Evolutionary conservation across 53 echinoderm and acorn worm species (phyloP), one percentile per base, ranked within the genome.

Genomic region (Henricia sp.): DNA sequence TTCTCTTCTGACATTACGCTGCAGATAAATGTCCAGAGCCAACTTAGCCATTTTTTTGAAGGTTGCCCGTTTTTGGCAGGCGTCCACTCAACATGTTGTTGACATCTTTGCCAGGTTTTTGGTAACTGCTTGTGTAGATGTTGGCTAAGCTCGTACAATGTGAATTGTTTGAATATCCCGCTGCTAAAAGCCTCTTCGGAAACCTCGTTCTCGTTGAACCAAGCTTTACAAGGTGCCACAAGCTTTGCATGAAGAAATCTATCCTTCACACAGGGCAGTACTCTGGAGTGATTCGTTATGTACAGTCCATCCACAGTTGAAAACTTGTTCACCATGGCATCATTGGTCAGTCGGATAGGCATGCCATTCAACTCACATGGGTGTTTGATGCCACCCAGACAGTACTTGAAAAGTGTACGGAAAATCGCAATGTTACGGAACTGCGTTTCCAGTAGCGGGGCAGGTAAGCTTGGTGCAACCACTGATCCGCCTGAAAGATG

Each of bases 301-400:
- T 83, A 89, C 0, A 50, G 40, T 23, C 66, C 67, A 52, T 83
- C 72, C 35, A 26, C 24, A 28, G 50, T 30, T 6, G 66, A 50
- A 40, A 89, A 83, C 42, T 21, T 43, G 40, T 66, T 19, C 44
- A 89, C 16, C 52, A 21, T 52, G 34, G 6, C 52, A 52, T 89
- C 89, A 73, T 77, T 83, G 16, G 83, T 89, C 11, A 89, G 89
- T 8, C 41, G 50, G 3, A 89, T 26, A 4, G 89, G 77, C 39
- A 89, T 27, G n/a, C 85, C 89, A 76, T 76, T 69, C 23, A 89
- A 4, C 0, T 74, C 57, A 41, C 16, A 19, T 55, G 56, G 58
- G 1, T 43, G 16, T 48, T 62, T 9, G 17, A 68, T 66, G 37
- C 70, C 80, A 0, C 44, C 54, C 0, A 80, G 62, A 71, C 87